phyloP scores from a whole-genome alignment of 2,113 vertebrate genomes.

The Junco hyemalis region DNA sequence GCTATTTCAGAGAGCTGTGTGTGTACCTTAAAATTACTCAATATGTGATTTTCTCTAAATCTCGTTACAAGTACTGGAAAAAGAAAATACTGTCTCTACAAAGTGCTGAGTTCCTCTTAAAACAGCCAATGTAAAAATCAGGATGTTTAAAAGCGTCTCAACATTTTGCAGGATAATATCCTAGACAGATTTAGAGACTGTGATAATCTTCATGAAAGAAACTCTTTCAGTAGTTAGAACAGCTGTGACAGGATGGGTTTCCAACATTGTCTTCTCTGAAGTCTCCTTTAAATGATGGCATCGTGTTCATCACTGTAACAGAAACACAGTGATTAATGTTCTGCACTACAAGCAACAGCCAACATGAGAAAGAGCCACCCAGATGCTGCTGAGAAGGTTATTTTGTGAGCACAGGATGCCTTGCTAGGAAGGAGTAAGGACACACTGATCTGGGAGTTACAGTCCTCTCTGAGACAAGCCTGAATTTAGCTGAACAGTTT shows the following conservation, averaged over 20 bases:
- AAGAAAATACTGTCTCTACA: background rate
- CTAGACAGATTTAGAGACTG: background rate
- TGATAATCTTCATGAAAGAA: slow-evolving; percentile 5
- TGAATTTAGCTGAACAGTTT: background rate
- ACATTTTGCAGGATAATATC: background rate
- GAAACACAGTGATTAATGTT: slow-evolving; percentile 13
- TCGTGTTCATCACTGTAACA: slow-evolving; percentile 79
- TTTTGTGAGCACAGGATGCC: background rate
- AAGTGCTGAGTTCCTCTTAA: background rate
- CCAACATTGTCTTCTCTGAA: background rate
- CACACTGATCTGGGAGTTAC: background rate
- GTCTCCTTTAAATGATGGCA: slow-evolving; percentile 77
- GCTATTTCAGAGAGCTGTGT: background rate
- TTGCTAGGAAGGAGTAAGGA: background rate
- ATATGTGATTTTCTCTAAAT: background rate
- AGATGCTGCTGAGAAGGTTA: background rate
- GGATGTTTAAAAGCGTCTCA: background rate
- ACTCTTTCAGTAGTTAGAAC: slow-evolving; percentile 12
- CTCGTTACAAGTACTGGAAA: background rate
- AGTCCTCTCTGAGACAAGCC: background rate
- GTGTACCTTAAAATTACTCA: background rate
- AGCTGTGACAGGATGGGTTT: background rate
- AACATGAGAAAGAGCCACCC: background rate
- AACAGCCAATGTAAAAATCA: background rate
- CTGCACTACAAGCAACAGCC: background rate